Evolutionary conservation across 2,888 invertebrate species (phyloP).

Genomic region (Cosmia pyralina): DNA sequence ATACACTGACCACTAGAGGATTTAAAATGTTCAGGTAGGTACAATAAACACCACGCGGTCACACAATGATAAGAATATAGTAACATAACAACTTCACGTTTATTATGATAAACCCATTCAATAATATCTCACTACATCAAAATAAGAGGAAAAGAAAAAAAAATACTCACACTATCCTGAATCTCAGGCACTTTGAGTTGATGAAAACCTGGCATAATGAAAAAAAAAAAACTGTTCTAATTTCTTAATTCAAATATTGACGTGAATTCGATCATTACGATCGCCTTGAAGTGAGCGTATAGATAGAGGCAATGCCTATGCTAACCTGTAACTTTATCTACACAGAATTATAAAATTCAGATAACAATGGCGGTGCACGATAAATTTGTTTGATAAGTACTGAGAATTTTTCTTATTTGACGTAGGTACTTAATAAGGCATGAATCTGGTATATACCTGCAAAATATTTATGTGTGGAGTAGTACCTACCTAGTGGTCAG

Average conservation of each 20-base stretch:
- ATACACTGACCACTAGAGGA: neutral
- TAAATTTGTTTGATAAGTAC: conserved; percentile 61
- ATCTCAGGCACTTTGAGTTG: conserved; percentile 73
- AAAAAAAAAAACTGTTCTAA: conserved; percentile 44
- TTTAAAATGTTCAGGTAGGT: neutral
- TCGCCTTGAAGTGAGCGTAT: conserved; percentile 77
- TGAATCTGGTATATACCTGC: neutral
- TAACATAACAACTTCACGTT: conserved; percentile 65
- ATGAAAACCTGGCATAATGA: conserved; percentile 58
- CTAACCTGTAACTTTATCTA: conserved; percentile 59
- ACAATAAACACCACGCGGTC: neutral
- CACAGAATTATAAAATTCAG: conserved; percentile 60
- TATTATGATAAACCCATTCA: conserved; percentile 56
- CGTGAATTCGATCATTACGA: conserved; percentile 64
- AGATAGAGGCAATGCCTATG: conserved; percentile 56
- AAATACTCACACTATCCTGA: conserved; percentile 74
- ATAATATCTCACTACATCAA: neutral
- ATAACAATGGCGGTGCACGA: conserved; percentile 63
- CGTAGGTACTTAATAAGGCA: neutral
- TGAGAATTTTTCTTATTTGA: conserved; percentile 18
- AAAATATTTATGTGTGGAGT: neutral
- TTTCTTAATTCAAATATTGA: conserved; percentile 48
- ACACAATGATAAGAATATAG: conserved; percentile 25
- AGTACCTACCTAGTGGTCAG: too few species aligned
- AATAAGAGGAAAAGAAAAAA: neutral